A percentile compares a stretch with the other conserved stretches of the same genome.
phyloP scores from a whole-genome alignment of 2,888 invertebrate species.

The Eremobia ochroleuca region DNA sequence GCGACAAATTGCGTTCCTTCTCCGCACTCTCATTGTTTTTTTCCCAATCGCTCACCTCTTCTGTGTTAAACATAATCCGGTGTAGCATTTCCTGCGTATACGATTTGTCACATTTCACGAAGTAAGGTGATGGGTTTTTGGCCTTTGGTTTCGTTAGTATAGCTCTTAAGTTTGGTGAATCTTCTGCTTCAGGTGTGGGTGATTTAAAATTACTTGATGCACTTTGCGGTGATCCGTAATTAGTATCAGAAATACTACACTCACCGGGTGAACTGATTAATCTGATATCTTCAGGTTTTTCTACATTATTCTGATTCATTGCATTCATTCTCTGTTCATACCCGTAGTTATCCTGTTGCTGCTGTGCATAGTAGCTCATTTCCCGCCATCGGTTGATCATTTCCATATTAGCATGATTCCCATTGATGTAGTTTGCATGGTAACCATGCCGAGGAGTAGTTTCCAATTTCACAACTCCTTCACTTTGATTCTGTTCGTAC shows the following conservation, averaged over 20 bases:
- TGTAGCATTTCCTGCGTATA: slow-evolving; percentile 80
- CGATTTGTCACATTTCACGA: slow-evolving; percentile 77
- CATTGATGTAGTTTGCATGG: slow-evolving; percentile 74
- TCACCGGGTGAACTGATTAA: slow-evolving; percentile 84
- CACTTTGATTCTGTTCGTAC: slow-evolving; percentile 72
- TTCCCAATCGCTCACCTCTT: slow-evolving; percentile 80
- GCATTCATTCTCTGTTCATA: slow-evolving; percentile 76
- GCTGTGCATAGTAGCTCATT: slow-evolving; percentile 82
- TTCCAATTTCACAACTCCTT: slow-evolving; percentile 81
- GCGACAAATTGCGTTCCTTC: slow-evolving; percentile 85
- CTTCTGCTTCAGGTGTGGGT: slow-evolving; percentile 79
- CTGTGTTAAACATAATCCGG: slow-evolving; percentile 77
- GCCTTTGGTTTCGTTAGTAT: slow-evolving; percentile 85
- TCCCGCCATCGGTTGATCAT: slow-evolving; percentile 85
- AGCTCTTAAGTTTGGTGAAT: slow-evolving; percentile 91
- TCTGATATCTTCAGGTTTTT: slow-evolving; percentile 78
- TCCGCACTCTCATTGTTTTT: slow-evolving; percentile 80
- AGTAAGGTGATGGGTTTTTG: slow-evolving; percentile 80
- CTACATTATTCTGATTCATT: slow-evolving; percentile 70
- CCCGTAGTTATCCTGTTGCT: slow-evolving; percentile 76
- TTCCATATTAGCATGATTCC: slow-evolving; percentile 75
- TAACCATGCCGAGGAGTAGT: slow-evolving; percentile 81
- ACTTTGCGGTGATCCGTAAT: slow-evolving; percentile 85
- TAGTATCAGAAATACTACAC: slow-evolving; percentile 82
- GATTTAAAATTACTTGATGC: slow-evolving; percentile 79